phyloP scores from a whole-genome alignment of 2,888 invertebrate genomes.

The Macrosoma leucophasiata region DNA sequence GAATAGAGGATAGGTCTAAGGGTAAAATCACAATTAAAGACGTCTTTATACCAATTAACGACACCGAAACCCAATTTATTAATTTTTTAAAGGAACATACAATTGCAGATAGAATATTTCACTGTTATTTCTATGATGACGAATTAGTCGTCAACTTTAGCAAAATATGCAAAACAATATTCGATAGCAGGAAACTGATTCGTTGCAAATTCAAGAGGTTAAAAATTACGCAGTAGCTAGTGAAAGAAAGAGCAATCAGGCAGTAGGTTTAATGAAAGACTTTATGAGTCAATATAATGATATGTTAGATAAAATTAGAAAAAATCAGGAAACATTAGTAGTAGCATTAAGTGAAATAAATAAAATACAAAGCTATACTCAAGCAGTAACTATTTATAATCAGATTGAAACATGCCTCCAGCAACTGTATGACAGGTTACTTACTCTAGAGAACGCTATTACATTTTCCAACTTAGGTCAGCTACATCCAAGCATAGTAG shows the following conservation, averaged over 20 bases:
- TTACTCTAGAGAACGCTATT: constrained; percentile 13
- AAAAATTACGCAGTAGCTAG: constrained; percentile 1
- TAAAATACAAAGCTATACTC: background rate
- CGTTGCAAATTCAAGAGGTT: constrained; percentile 15
- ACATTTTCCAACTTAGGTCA: constrained; percentile 14
- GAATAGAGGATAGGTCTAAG: constrained; percentile 13
- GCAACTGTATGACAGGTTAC: constrained; percentile 7
- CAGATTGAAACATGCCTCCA: constrained; percentile 11
- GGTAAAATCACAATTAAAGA: constrained; percentile 2
- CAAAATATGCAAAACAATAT: constrained; percentile 21
- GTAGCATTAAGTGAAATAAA: constrained; percentile 1
- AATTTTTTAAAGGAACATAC: constrained; percentile 16
- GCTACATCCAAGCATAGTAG: constrained; percentile 14
- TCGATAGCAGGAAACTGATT: constrained; percentile 25
- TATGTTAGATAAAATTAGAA: constrained; percentile 4
- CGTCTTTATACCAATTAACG: constrained; percentile 5
- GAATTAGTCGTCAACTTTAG: constrained; percentile 23
- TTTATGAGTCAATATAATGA: constrained; percentile 14
- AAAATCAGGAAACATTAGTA: constrained; percentile 2
- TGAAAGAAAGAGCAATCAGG: constrained; percentile 2
- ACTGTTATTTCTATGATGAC: constrained; percentile 18
- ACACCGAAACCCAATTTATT: constrained; percentile 1
- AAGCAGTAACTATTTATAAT: constrained; percentile 2
- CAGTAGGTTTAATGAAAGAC: constrained; percentile 10
- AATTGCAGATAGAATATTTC: constrained; percentile 20